A percentile compares a stretch with the other conserved stretches of the same genome.
These are phyloP conservation scores for Pocillopora verrucosa DNA, from an alignment of 64 coral and sea anemone species.

Conservation along the genomic window DNA sequence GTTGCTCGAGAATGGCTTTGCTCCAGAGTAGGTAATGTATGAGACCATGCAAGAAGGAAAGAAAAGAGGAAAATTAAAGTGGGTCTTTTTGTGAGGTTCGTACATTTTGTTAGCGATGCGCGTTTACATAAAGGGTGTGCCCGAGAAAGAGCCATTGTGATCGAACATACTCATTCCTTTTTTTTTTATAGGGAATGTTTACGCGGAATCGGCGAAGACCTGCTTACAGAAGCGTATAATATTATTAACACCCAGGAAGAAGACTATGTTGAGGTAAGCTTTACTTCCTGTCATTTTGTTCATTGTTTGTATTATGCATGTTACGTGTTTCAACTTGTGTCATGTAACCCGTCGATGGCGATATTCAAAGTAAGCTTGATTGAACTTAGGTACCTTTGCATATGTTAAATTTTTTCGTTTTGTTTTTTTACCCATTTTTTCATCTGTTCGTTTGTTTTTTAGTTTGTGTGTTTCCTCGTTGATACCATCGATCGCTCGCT, in stretches of 20 bases:
- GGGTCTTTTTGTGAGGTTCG: too few relatives aligned
- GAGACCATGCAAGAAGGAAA: too few relatives aligned
- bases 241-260: slow-evolving; percentile 68
- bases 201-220: slow-evolving; percentile 66
- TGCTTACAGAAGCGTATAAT: slow-evolving; percentile 52
- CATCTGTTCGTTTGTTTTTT: not conserved
- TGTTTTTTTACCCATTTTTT: not conserved
- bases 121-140: too few relatives aligned
- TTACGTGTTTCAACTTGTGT: not conserved
- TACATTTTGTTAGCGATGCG: too few relatives aligned
- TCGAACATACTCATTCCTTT: not conserved
- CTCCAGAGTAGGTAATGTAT: too few relatives aligned
- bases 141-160: too few relatives aligned
- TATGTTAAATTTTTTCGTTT: not conserved
- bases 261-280: slow-evolving; percentile 74
- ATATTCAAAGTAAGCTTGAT: not conserved
- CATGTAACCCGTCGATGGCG: not conserved
- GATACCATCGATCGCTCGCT: too few relatives aligned
- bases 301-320: not conserved
- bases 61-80: too few relatives aligned
- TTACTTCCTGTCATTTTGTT: not conserved
- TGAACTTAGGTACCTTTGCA: too few relatives aligned
- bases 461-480: not conserved
- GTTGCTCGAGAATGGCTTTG: too few relatives aligned
- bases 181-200: slow-evolving; percentile 69